These are phyloP conservation scores for Auanema freiburgensis DNA, from an alignment of 2,888 invertebrate genomes.

Conservation along the genomic window DNA sequence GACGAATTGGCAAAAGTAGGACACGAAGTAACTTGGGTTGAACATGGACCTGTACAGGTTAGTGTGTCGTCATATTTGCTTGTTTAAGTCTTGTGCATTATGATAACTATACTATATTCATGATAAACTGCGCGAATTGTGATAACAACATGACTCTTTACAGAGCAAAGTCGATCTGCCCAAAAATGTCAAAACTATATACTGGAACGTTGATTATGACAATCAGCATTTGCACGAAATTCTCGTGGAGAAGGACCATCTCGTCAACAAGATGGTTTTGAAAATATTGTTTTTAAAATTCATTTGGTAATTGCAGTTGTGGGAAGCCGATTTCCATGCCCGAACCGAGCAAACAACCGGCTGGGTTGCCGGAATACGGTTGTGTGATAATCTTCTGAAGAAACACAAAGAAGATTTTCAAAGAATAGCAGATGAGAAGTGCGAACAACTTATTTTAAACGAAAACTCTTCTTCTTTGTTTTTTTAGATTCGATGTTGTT, in stretches of 20 bases:
- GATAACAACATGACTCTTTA: not conserved
- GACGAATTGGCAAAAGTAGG: conserved; percentile 56
- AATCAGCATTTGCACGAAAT: conserved; percentile 27
- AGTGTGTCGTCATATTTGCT: not conserved
- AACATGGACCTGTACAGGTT: conserved; percentile 58
- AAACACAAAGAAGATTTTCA: conserved; percentile 51
- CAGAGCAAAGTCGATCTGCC: conserved; percentile 25
- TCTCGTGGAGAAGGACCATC: conserved; percentile 29
- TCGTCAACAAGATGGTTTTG: conserved; percentile 12
- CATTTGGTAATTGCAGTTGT: conserved; percentile 23
- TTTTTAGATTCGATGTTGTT: conserved; percentile 56
- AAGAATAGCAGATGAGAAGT: conserved; percentile 43
- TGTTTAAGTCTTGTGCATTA: not conserved
- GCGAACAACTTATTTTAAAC: not conserved
- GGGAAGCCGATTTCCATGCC: conserved; percentile 21
- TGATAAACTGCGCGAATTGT: not conserved
- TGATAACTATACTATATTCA: not conserved
- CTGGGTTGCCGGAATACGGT: conserved; percentile 57
- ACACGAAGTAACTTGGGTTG: conserved; percentile 60
- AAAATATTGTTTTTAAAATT: not conserved
- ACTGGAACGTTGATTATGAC: conserved; percentile 30
- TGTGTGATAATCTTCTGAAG: conserved; percentile 56
- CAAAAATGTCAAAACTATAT: conserved; percentile 20
- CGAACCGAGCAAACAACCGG: conserved; percentile 45
- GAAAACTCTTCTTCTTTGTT: conserved; percentile 3